Base-by-base conservation (phyloP, 2,113 vertebrate species). In the Chiloscyllium plagiosum region DNA sequence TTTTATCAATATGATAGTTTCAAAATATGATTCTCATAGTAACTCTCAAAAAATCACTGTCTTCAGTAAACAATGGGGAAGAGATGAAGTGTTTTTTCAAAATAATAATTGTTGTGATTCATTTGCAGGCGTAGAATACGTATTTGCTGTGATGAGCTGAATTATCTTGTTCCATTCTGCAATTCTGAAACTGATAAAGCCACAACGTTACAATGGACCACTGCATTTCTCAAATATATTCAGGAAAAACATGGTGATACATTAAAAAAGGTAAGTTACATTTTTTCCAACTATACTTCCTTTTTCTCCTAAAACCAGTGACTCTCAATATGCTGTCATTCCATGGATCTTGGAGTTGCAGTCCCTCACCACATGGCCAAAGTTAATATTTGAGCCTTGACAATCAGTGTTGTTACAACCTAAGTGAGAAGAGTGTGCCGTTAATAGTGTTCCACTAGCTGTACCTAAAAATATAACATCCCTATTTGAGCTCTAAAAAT, bases 151-250 rank as follows among this genome's bases (percentile, higher is more conserved):
- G 98, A 99, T 3, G 98, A 99, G 97, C 96, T 99, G 96, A 99
- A 99, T 96, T 97, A 97, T 26, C 97, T 99, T 90, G 98, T 99
- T 96, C 99, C 99, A 0, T 99, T 99, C 97, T 99, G 99, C 96
- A 97, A 97, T 0, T 76, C 97, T 0, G 98, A 98, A 15, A 99
- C 98, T 0, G 99, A 99, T 96, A 99, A 99, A 97, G 98, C 98
- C 37, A 99, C 98, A 1, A 99, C 99, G 0, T 97, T 99, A 42
- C 98, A 98, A 96, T 98, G 98, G 99, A 99, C 99, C 89, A 98
- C 98, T 0, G 97, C 98, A 0, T 99, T 98, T 96, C 98, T 99
- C 95, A 98, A 98, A 97, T 99, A 99, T 95, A 98, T 99, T 96
- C 97, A 97, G 95, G 98, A 98, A 80, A 96, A 97, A n/a, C 98